phyloP scores from a whole-genome alignment of 2,888 invertebrate genomes.

The Tupiocoris notatus region DNA sequence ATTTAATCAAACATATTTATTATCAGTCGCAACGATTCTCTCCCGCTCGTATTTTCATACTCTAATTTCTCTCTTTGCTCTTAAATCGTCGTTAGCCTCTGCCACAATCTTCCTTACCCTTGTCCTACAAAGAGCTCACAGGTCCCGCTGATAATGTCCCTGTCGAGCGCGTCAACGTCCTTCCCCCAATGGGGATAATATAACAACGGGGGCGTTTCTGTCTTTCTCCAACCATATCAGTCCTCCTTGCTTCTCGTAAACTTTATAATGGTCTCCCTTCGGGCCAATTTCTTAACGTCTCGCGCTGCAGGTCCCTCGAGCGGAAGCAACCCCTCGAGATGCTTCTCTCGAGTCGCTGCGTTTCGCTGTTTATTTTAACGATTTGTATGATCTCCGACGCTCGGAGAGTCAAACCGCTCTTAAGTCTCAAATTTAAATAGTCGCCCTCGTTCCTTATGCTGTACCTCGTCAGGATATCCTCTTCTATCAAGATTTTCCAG shows the following conservation, averaged over 20 bases:
- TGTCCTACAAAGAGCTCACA: too few relatives aligned
- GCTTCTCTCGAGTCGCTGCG: not conserved
- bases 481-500: slow-evolving; percentile 12
- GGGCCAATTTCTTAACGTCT: slow-evolving; percentile 36
- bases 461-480: not conserved
- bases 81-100: slow-evolving; percentile 32
- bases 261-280: slow-evolving; percentile 36
- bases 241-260: slow-evolving; percentile 40
- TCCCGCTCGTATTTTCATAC: too few relatives aligned
- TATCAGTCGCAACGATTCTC: too few relatives aligned
- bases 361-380: slow-evolving; percentile 38
- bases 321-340: not conserved
- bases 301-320: slow-evolving; percentile 4
- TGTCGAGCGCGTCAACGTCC: slow-evolving; percentile 34
- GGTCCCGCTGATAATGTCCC: slow-evolving; percentile 7
- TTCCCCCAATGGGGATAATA: slow-evolving; percentile 37
- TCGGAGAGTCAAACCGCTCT: slow-evolving; percentile 19
- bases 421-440: slow-evolving; percentile 30
- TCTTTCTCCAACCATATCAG: slow-evolving; percentile 24
- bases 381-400: slow-evolving; percentile 29
- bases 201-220: slow-evolving; percentile 24
- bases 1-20: too few relatives aligned
- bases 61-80: slow-evolving; percentile 13
- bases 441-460: slow-evolving; percentile 3
- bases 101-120: not conserved